Evolutionary conservation across 1,140 invertebrate genomes (phyloP).

Genomic region (Leptestheria dahalacensis): DNA sequence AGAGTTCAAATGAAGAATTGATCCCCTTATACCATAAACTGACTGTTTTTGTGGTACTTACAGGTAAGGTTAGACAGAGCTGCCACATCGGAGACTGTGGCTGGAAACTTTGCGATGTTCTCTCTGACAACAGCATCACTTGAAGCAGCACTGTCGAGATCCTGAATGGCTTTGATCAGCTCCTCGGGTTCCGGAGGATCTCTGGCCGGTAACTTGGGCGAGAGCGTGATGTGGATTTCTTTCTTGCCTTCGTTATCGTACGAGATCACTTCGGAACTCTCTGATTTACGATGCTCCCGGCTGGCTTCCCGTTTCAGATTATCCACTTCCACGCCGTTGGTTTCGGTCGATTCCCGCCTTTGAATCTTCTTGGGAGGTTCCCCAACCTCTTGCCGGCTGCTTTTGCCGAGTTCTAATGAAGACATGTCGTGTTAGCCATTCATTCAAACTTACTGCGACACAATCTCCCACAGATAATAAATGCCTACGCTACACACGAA

Average conservation of each 20-base stretch:
- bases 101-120: conserved; percentile 80
- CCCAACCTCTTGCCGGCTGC: background rate
- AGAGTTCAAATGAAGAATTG: conserved; percentile 9
- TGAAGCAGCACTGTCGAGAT: conserved; percentile 83
- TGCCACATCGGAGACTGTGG: conserved; percentile 82
- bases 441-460: too few relatives aligned
- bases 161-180: conserved; percentile 59
- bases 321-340: background rate
- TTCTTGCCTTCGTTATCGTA: conserved; percentile 50
- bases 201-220: conserved; percentile 56
- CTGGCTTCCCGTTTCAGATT: background rate
- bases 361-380: conserved; percentile 18
- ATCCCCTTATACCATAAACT: background rate
- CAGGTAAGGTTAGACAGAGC: conserved; percentile 67
- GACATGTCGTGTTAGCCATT: too few relatives aligned
- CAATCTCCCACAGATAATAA: too few relatives aligned
- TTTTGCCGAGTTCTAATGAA: background rate
- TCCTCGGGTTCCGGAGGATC: conserved; percentile 81
- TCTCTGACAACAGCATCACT: conserved; percentile 82
- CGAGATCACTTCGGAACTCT: conserved; percentile 26
- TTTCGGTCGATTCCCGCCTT: conserved; percentile 3
- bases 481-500: too few relatives aligned
- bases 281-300: conserved; percentile 34
- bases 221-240: conserved; percentile 54
- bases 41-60: conserved; percentile 22